Conservation (phyloP, 2,888 invertebrate genomes). For the Iselma pallidipennis region DNA sequence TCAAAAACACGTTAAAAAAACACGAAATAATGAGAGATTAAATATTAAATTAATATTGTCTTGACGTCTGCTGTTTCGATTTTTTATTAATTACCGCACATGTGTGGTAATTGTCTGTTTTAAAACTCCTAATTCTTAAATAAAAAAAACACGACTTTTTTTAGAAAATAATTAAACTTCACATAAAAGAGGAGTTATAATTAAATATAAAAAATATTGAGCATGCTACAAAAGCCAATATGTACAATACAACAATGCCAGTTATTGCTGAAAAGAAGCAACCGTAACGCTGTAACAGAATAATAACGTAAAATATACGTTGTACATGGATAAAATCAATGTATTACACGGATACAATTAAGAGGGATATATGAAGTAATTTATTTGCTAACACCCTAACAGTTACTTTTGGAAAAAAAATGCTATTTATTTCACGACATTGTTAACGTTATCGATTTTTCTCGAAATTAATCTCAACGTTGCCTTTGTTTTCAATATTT, state of each 20-base stretch:
- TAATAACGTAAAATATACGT: neutral
- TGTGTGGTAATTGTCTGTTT: too few species aligned
- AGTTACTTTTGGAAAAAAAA: neutral
- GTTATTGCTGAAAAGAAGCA: too few species aligned
- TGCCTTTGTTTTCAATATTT: too few species aligned
- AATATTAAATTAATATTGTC: too few species aligned
- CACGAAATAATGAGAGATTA: too few species aligned
- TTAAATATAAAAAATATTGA: neutral
- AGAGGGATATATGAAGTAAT: neutral
- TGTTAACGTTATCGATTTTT: neutral
- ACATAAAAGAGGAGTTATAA: neutral
- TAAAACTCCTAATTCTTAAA: too few species aligned
- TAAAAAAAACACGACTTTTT: too few species aligned
- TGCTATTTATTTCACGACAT: neutral
- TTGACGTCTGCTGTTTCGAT: too few species aligned
- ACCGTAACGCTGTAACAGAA: neutral
- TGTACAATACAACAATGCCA: neutral
- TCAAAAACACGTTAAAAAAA: too few species aligned
- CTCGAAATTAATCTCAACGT: neutral
- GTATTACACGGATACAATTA: neutral
- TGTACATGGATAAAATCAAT: neutral
- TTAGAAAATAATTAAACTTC: neutral
- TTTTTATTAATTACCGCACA: too few species aligned
- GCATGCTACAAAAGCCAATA: neutral
- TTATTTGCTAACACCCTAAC: too few species aligned